These are phyloP conservation scores for Arenicola marina DNA, from an alignment of 2,888 invertebrate genomes.

Conservation along the genomic window DNA sequence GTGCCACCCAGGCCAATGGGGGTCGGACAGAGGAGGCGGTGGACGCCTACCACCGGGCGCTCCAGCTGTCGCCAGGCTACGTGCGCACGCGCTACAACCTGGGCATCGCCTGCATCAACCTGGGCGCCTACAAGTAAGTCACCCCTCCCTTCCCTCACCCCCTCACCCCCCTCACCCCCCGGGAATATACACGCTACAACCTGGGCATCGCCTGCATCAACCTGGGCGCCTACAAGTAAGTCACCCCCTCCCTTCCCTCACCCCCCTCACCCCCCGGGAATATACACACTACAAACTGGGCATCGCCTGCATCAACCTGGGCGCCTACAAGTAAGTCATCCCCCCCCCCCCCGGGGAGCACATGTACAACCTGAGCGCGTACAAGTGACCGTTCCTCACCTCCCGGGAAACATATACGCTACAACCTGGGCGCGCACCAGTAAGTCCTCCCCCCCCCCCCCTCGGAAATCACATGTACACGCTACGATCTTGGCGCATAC, in stretches of 20 bases:
- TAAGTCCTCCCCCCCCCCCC: too few species aligned
- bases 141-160: too few species aligned
- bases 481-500: too few species aligned
- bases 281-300: conserved; percentile 98
- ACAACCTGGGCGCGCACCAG: too few species aligned
- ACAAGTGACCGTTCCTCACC: too few species aligned
- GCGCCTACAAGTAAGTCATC: conserved; percentile 73
- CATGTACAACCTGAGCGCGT: too few species aligned
- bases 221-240: conserved; percentile 80
- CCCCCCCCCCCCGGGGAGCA: too few species aligned
- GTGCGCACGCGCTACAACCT: conserved; percentile 96
- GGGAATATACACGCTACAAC: conserved; percentile 97
- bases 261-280: too few species aligned
- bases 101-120: conserved; percentile 95
- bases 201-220: conserved; percentile 98
- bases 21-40: conserved; percentile 94
- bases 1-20: conserved; percentile 96
- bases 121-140: conserved; percentile 78
- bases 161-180: too few species aligned
- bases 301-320: conserved; percentile 94
- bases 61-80: conserved; percentile 91
- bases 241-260: too few species aligned
- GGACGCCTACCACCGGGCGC: conserved; percentile 89
- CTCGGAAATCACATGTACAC: too few species aligned
- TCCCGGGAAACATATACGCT: too few species aligned